Conservation (phyloP, 2,113 vertebrate species). For the Chaenocephalus aceratus region DNA sequence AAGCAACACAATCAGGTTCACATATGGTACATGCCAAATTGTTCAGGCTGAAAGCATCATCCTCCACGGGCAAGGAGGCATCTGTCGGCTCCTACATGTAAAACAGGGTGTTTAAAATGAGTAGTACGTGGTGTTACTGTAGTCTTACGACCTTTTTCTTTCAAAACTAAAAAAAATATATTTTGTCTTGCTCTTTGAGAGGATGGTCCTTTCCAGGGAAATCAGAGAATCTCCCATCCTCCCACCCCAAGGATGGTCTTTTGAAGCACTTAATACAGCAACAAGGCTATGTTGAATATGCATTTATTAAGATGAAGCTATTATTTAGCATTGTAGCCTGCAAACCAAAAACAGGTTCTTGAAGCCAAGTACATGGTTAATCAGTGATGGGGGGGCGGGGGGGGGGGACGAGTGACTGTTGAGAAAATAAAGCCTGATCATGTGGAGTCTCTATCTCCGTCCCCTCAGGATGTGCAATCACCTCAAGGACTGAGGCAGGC, state of each 20-base stretch:
- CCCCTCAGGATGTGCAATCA: conserved; percentile 72
- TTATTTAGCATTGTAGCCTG: conserved; percentile 66
- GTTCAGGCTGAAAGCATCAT: conserved; percentile 31
- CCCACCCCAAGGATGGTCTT: conserved; percentile 35
- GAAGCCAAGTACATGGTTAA: conserved; percentile 51
- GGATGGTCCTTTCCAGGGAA: conserved; percentile 54
- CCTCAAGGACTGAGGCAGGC: conserved; percentile 66
- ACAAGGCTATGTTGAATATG: conserved; percentile 68
- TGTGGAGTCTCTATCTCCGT: conserved; percentile 36
- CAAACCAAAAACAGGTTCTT: conserved; percentile 76
- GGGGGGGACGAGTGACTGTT: conserved; percentile 16
- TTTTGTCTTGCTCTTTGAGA: conserved; percentile 25
- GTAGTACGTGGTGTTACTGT: conserved; percentile 51
- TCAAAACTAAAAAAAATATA: neutral
- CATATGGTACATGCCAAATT: conserved; percentile 32
- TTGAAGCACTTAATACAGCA: conserved; percentile 73
- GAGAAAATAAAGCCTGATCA: conserved; percentile 45
- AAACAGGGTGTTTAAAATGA: conserved; percentile 64
- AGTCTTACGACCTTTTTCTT: conserved; percentile 50
- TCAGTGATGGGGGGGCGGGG: conserved; percentile 33
- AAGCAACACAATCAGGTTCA: conserved; percentile 47
- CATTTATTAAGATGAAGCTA: conserved; percentile 66
- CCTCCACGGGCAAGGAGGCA: conserved; percentile 24
- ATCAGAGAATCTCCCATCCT: conserved; percentile 31
- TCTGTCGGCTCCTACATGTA: conserved; percentile 44